Base-by-base conservation (phyloP, 2,797 vertebrate species). In the Coccyzus lansbergi region DNA sequence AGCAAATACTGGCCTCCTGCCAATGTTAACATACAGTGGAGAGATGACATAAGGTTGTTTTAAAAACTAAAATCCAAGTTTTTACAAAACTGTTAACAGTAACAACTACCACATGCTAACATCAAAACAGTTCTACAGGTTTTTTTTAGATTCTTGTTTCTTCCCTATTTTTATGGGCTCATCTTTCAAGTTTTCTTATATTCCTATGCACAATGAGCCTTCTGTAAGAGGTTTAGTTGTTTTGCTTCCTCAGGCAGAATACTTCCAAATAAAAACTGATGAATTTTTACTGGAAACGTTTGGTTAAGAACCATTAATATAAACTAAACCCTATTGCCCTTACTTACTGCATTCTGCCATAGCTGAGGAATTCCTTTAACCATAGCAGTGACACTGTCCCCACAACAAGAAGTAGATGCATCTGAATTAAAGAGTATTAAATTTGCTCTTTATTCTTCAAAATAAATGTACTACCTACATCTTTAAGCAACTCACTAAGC, bases 1-100 rank as follows among this genome's bases (percentile, higher is more conserved):
- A 82, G 69, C 86, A 94, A 95, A 93, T 19, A 68, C 42, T 95
- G 93, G 92, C 88, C 81, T 75, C 16, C 88, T 86, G 94, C 92
- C 94, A 96, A 69, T 1, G 49, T 74, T 92, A 91, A 88, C 82
- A 92, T 76, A 95, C 62, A 81, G 15, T 76, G 65, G 59, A 92
- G 65, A 75, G 55, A 91, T 40, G 34, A 83, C 88, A 94, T 86
- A 95, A 91, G 82, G 86, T 63, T 95, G 60, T 84, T 91, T 76
- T 75, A 71, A 88, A 90, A 86, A 63, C 62, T 58, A 86, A 87
- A 76, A 3, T 21, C 17, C 34, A 70, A 74, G 71, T 88, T 94
- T 82, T 71, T 18, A 40, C 29, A 62, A 94, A 96, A 83, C 91
- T 95, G 84, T 92, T 93, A 92, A 81, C 36, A 62, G 68, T 55